Base-by-base conservation (phyloP, 2,888 invertebrate species). In the Abrostola triplasia region DNA sequence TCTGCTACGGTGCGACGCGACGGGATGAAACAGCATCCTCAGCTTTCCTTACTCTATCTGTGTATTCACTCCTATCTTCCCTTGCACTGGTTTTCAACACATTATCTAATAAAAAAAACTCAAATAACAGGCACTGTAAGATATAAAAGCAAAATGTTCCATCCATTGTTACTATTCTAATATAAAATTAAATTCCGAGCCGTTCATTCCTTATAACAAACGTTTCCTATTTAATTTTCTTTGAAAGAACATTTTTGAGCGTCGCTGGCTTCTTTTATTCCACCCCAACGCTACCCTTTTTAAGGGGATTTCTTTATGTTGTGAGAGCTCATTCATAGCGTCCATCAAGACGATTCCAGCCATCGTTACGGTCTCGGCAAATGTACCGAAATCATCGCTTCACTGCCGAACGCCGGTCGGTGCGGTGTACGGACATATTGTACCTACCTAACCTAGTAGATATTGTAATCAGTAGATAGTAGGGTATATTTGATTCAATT, bases 341-440 rank as follows among this genome's bases (percentile, higher is more conserved):
- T 95, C 95, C 95, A 95, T 96, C 95, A 95, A 95, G 95, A 94
- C 95, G 93, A 95, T 95, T 95, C 95, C 91, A 90, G 90, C 92
- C 90, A 92, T 95, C 95, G 95, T 96, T 96, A 95, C 95, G 95
- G 95, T 95, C 95, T 93, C 91, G 91, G 92, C 93, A 95, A 95
- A 95, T 95, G 95, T 95, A 93, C 90, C 92, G 92, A 93, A 94
- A 95, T 95, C 94, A 94, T 94, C 93, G 94, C 90, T 92, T 92
- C 90, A 92, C 88, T 90, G 91, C 91, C 87, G 86, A 84, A 83
- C 86, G 84, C 80, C 86, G 82, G 84, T 84, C 80, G 83, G 82
- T 83, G 77, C 74, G 77, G 79, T 80, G 84, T 84, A 83, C 88
- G 85, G 89, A 87, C 94, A 93, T 94, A 93, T 94, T 93, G 94